A percentile compares a stretch with the other conserved stretches of the same genome.
These are phyloP conservation scores for Drosophila ananassae DNA, from an alignment of 1,140 invertebrate species.

Conservation along the genomic window DNA sequence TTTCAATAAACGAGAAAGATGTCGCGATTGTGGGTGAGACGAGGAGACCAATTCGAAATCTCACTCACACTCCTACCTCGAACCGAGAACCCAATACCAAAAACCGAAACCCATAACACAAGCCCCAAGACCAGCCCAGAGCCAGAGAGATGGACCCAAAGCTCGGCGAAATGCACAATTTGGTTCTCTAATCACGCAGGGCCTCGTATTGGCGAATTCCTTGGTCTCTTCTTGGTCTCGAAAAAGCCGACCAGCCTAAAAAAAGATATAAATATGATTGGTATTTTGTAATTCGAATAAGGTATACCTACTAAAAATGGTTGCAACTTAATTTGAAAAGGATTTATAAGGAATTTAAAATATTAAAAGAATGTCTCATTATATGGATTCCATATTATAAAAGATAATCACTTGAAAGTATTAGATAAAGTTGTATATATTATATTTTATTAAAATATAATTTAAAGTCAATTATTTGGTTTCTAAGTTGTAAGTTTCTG, in stretches of 20 bases:
- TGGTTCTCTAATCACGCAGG: slow-evolving; percentile 79
- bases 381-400: no score
- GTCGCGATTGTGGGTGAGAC: slow-evolving; percentile 48
- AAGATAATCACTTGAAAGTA: no score
- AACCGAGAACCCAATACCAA: neutral
- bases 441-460: no score
- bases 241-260: slow-evolving; percentile 16
- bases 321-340: neutral
- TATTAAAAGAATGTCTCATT: neutral
- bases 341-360: neutral
- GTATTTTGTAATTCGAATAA: neutral
- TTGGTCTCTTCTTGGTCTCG: slow-evolving; percentile 28
- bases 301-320: neutral
- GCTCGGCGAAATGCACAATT: slow-evolving; percentile 67
- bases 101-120: neutral
- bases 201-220: slow-evolving; percentile 69
- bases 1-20: slow-evolving; percentile 32
- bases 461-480: no score
- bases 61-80: slow-evolving; percentile 20
- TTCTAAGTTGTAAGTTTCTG: neutral
- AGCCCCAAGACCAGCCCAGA: neutral
- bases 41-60: slow-evolving; percentile 49
- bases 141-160: slow-evolving; percentile 21
- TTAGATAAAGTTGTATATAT: no score
- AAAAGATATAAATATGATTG: slow-evolving; percentile 11